Percentiles rank a stretch among this genome's conserved stretches.
These are phyloP conservation scores for Harpegnathos saltator DNA, from an alignment of 1,140 invertebrate species.

Conservation along the genomic window DNA sequence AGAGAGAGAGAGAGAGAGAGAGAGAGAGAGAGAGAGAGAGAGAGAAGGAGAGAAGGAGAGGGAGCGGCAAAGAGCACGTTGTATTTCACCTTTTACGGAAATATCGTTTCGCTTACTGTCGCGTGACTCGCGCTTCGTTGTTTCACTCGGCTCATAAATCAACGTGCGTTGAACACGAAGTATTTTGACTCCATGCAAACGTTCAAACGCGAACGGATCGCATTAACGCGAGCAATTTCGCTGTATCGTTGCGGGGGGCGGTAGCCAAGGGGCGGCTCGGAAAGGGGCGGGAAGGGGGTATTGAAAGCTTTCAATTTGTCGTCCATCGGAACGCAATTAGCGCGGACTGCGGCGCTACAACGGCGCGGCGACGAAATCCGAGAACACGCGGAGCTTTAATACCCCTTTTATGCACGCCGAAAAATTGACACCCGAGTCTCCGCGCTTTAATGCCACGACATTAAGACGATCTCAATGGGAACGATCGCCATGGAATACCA, in stretches of 20 bases:
- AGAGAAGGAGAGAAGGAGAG: too few species aligned
- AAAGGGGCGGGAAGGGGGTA: neutral
- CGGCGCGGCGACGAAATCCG: slow-evolving; percentile 12
- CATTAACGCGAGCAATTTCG: neutral
- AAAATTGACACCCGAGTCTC: slow-evolving; percentile 72
- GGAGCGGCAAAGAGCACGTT: too few species aligned
- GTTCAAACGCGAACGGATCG: neutral
- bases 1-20: too few species aligned
- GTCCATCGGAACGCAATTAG: slow-evolving; percentile 28
- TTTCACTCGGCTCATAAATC: neutral
- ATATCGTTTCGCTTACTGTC: too few species aligned
- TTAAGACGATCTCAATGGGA: slow-evolving; percentile 67
- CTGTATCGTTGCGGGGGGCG: neutral
- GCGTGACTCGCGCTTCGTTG: too few species aligned
- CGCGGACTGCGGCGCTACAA: neutral
- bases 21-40: too few species aligned
- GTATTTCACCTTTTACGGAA: too few species aligned
- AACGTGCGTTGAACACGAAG: neutral
- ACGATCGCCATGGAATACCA: slow-evolving; percentile 46
- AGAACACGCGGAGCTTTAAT: slow-evolving; percentile 28
- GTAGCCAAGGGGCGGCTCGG: too few species aligned
- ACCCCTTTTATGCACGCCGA: slow-evolving; percentile 52
- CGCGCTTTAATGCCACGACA: slow-evolving; percentile 66
- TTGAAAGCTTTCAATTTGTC: slow-evolving; percentile 34
- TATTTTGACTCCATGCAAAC: neutral